Percentiles rank a stretch among this genome's conserved stretches.
Conservation (phyloP, 2,113 vertebrate genomes). For the Xenopus laevis region DNA sequence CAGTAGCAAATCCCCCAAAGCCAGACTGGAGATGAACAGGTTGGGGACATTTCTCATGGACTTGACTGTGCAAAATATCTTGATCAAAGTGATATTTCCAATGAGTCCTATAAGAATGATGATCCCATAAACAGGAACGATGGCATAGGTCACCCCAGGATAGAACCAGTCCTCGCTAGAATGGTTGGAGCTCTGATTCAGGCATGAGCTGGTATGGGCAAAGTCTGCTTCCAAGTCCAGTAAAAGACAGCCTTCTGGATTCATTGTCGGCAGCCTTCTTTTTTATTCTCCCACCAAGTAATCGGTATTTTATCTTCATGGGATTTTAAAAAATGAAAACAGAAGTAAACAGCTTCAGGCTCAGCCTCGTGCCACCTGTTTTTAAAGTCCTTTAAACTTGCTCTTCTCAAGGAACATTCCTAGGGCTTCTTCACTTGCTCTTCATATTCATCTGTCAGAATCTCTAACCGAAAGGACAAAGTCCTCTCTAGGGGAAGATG, state of each 20-base stretch:
- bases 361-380: not conserved
- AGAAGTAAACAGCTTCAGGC: not conserved
- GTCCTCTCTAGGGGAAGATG: not conserved
- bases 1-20: conserved; percentile 87
- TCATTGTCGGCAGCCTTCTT: conserved; percentile 56
- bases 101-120: conserved; percentile 84
- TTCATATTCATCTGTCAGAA: no score
- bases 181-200: conserved; percentile 53
- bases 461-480: not conserved
- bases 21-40: conserved; percentile 91
- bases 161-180: conserved; percentile 64
- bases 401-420: not conserved
- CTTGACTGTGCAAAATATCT: conserved; percentile 86
- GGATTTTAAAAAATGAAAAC: not conserved
- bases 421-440: not conserved
- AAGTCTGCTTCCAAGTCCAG: conserved; percentile 58
- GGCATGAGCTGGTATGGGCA: conserved; percentile 56
- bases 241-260: conserved; percentile 59
- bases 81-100: conserved; percentile 92
- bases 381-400: not conserved
- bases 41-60: conserved; percentile 87
- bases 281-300: not conserved
- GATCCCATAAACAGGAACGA: conserved; percentile 80
- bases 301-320: not conserved
- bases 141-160: conserved; percentile 71